These are phyloP conservation scores for Lagria hirta DNA, from an alignment of 2,888 invertebrate species.

Conservation along the genomic window DNA sequence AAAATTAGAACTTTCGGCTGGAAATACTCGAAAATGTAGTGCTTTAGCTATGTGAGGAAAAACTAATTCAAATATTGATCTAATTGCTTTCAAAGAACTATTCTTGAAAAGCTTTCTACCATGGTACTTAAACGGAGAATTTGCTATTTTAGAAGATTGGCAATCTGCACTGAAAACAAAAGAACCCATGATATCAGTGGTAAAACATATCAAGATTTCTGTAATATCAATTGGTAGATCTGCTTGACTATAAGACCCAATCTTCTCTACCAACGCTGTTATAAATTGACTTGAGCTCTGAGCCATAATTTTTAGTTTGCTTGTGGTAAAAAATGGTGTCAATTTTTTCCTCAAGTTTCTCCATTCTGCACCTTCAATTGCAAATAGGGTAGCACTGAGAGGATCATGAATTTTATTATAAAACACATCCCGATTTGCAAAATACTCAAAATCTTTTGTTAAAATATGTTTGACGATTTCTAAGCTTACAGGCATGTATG, in stretches of 20 bases:
- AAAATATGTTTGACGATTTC: constrained; percentile 51
- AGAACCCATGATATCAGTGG: constrained; percentile 61
- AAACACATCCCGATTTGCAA: constrained; percentile 62
- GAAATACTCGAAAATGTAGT: background rate
- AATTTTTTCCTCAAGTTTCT: constrained; percentile 61
- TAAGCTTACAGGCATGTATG: constrained; percentile 31
- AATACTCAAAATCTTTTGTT: constrained; percentile 61
- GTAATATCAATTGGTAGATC: constrained; percentile 34
- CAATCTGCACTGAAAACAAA: constrained; percentile 62
- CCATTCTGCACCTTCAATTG: constrained; percentile 60
- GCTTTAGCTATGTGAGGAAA: constrained; percentile 3
- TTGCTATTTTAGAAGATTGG: constrained; percentile 57
- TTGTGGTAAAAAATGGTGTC: constrained; percentile 65
- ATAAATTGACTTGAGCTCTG: constrained; percentile 56
- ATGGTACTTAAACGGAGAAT: constrained; percentile 51
- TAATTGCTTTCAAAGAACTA: background rate
- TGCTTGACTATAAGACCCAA: background rate
- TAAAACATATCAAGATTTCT: constrained; percentile 58
- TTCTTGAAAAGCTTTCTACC: constrained; percentile 26
- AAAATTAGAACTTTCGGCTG: constrained; percentile 2
- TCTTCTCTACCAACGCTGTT: background rate
- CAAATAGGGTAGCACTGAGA: constrained; percentile 59
- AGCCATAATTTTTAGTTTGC: constrained; percentile 65
- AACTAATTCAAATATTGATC: background rate
- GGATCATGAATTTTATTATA: constrained; percentile 60